Evolutionary conservation across 1,140 invertebrate genomes (phyloP).

Genomic region (Oncopeltus fasciatus): DNA sequence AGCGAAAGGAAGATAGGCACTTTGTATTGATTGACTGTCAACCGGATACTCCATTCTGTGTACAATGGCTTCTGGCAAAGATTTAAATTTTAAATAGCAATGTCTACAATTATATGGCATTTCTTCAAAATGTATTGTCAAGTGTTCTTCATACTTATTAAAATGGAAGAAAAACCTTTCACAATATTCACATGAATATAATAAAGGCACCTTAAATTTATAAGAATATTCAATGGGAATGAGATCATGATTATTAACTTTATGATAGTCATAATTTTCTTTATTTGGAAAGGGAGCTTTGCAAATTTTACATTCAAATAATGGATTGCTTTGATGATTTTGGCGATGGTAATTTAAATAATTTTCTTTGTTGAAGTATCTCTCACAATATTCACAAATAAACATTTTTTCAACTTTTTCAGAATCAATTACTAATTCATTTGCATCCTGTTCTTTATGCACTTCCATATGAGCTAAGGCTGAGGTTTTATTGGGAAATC

Average conservation of each 20-base stretch:
- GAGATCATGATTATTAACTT: conserved; percentile 11
- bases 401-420: conserved; percentile 17
- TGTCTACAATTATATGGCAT: conserved; percentile 19
- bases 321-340: conserved; percentile 9
- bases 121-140: conserved; percentile 20
- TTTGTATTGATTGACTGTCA: background rate
- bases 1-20: conserved; percentile 19
- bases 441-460: conserved; percentile 5
- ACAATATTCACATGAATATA: conserved; percentile 22
- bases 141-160: conserved; percentile 21
- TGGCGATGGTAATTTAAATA: conserved; percentile 14
- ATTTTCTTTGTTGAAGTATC: conserved; percentile 9
- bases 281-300: conserved; percentile 7
- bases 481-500: conserved; percentile 19
- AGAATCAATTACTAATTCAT: background rate
- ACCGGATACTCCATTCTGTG: conserved; percentile 10
- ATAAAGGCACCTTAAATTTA: conserved; percentile 14
- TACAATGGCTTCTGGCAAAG: conserved; percentile 9
- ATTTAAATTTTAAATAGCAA: conserved; percentile 16
- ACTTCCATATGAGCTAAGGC: conserved; percentile 18
- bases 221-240: conserved; percentile 14
- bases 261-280: no score
- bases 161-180: conserved; percentile 21
- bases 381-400: conserved; percentile 23
- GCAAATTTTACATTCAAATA: conserved; percentile 23